Percentiles rank a stretch among this genome's conserved stretches.
phyloP scores from a whole-genome alignment of 2,113 vertebrate species.

The Gobius niger region DNA sequence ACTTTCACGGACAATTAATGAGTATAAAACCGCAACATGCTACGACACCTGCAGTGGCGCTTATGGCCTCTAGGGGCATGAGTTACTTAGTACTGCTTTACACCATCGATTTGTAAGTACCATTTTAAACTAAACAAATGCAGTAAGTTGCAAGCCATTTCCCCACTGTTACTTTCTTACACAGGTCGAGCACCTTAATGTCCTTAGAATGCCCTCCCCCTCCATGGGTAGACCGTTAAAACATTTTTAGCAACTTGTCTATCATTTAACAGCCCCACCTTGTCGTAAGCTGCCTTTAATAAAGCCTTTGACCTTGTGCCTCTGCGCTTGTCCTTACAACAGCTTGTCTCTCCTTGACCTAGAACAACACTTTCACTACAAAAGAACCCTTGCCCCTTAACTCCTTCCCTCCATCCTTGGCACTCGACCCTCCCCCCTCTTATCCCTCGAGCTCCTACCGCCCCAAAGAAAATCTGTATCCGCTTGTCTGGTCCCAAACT shows the following conservation, averaged over 20 bases:
- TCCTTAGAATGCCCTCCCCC: constrained; percentile 11
- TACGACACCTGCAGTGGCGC: no score
- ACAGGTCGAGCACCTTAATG: neutral
- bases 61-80: no score
- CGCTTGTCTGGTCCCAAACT: constrained; percentile 20
- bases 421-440: neutral
- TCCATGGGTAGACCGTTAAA: neutral
- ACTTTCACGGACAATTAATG: no score
- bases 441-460: neutral
- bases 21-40: no score
- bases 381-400: constrained; percentile 2
- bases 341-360: constrained; percentile 4
- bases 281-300: constrained; percentile 30
- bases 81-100: no score
- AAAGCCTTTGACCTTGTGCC: constrained; percentile 16
- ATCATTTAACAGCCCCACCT: neutral
- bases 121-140: no score
- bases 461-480: constrained; percentile 12
- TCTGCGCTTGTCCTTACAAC: neutral
- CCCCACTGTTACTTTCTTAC: no score
- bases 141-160: no score
- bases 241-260: constrained; percentile 19
- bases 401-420: neutral
- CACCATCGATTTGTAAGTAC: no score
- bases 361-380: constrained; percentile 3